Conservation (phyloP, 1,140 invertebrate species). For the Bombus consobrinus region DNA sequence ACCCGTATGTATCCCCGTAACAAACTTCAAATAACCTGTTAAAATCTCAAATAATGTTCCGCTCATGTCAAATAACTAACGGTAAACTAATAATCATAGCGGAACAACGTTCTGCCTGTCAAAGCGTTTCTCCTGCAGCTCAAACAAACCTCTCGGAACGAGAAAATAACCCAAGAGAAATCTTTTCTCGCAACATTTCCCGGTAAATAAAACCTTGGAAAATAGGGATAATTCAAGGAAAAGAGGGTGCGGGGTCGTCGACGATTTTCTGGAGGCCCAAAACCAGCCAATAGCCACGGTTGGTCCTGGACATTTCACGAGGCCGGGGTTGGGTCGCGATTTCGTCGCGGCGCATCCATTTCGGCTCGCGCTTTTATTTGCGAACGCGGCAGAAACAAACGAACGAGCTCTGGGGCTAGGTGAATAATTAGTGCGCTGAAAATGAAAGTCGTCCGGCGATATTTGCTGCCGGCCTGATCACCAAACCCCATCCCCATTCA, state of each 20-base stretch:
- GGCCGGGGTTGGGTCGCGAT: constrained; percentile 25
- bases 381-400: constrained; percentile 71
- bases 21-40: neutral
- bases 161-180: neutral
- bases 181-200: neutral
- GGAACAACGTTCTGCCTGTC: neutral
- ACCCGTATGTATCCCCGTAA: neutral
- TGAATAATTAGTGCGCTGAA: constrained; percentile 77
- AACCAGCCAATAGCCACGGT: constrained; percentile 2
- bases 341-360: constrained; percentile 51
- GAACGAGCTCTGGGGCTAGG: constrained; percentile 66
- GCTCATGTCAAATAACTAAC: neutral
- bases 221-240: neutral
- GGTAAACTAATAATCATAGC: neutral
- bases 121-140: neutral
- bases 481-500: neutral
- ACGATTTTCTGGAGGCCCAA: neutral
- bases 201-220: neutral
- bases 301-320: neutral
- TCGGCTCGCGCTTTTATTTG: constrained; percentile 66
- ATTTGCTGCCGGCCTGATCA: constrained; percentile 70
- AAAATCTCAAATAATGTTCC: neutral
- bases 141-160: neutral
- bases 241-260: neutral
- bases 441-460: constrained; percentile 76